Evolutionary conservation across 1,140 invertebrate species (phyloP).

Genomic region (Drosophila biarmipes): DNA sequence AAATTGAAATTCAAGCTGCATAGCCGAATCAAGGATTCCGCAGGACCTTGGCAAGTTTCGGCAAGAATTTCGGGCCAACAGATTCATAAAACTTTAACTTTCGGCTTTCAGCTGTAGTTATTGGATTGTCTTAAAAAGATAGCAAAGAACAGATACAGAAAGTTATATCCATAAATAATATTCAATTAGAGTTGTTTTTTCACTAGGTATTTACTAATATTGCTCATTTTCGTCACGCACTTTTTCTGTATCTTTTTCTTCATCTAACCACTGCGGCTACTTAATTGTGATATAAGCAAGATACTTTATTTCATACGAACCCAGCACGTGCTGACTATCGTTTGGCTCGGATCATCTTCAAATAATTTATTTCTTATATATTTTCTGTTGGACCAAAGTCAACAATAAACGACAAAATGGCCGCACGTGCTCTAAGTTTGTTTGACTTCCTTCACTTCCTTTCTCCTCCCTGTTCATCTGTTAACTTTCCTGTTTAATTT

Average conservation of each 20-base stretch:
- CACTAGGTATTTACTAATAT: background rate
- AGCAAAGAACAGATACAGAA: background rate
- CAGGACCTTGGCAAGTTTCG: conserved; percentile 10
- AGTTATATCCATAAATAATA: background rate
- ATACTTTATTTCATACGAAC: conserved; percentile 31
- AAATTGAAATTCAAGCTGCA: conserved; percentile 37
- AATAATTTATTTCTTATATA: conserved; percentile 43
- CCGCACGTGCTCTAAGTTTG: conserved; percentile 26
- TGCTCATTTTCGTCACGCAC: conserved; percentile 26
- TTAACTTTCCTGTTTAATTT: conserved; percentile 29
- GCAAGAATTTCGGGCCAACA: conserved; percentile 3
- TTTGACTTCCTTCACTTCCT: background rate
- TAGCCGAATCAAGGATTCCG: conserved; percentile 22
- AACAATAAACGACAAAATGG: conserved; percentile 49
- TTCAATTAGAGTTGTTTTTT: background rate
- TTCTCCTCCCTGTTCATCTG: background rate
- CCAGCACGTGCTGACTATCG: conserved; percentile 33
- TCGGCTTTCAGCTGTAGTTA: conserved; percentile 7
- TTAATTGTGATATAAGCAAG: conserved; percentile 27
- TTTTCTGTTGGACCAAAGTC: conserved; percentile 48
- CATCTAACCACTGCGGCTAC: background rate
- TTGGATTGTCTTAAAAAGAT: background rate
- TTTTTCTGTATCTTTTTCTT: background rate
- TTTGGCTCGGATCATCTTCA: conserved; percentile 30
- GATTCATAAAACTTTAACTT: conserved; percentile 16